Conservation (phyloP, 2,797 vertebrate genomes). For the Gymnoscopelus braueri region DNA sequence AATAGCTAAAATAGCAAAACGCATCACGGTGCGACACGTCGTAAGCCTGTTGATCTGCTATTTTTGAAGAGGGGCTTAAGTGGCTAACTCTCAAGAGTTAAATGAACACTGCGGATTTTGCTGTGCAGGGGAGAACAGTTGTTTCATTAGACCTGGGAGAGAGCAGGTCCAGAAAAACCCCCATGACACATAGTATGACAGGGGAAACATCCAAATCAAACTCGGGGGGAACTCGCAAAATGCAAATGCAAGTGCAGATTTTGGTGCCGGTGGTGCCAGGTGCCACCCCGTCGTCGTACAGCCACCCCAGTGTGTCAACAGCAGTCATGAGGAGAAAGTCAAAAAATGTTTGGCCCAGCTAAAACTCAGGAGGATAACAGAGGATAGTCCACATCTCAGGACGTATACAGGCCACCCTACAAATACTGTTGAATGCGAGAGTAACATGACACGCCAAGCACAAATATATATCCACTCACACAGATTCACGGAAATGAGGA, state of each 20-base stretch:
- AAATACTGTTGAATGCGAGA: constrained; percentile 2
- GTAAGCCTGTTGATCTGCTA: too few species aligned
- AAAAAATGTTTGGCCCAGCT: constrained; percentile 7
- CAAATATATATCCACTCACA: constrained; percentile 35
- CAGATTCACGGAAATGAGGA: constrained; percentile 16
- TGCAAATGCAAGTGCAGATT: constrained; percentile 35
- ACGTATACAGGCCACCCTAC: background rate
- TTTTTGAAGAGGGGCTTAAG: too few species aligned
- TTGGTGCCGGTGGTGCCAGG: background rate
- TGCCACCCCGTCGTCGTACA: constrained; percentile 1
- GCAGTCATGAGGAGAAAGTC: constrained; percentile 19
- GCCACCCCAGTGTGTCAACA: constrained; percentile 12
- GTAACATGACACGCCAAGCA: constrained; percentile 19
- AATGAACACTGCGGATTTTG: too few species aligned
- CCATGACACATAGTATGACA: constrained; percentile 25
- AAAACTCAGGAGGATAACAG: constrained; percentile 23
- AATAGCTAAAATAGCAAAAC: too few species aligned
- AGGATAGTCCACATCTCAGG: background rate
- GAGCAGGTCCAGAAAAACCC: constrained; percentile 26
- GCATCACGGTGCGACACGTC: too few species aligned
- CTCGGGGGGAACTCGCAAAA: background rate
- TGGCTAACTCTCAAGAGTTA: too few species aligned
- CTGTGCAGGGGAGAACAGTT: constrained; percentile 6
- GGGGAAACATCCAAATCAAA: constrained; percentile 38
- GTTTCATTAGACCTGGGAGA: constrained; percentile 43